Conservation (phyloP, 2,113 vertebrate species). For the Grammomys dolichurus region DNA sequence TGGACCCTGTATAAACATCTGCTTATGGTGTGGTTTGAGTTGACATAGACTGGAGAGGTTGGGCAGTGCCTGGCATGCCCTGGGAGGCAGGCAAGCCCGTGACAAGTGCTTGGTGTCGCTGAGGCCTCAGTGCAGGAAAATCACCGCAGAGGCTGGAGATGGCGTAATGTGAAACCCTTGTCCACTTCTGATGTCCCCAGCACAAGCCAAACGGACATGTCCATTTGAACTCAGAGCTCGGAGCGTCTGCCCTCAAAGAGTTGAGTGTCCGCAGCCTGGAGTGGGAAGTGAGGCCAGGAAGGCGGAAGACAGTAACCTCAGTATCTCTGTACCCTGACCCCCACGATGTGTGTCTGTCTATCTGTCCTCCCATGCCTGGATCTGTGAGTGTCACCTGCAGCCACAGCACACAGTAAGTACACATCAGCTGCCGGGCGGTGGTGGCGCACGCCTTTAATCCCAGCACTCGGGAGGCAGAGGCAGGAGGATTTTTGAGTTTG, state of each 20-base stretch:
- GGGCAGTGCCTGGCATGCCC: background rate
- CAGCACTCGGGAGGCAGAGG: no score
- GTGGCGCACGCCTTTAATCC: no score
- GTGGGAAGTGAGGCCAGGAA: background rate
- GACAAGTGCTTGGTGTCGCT: background rate
- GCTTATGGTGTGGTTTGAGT: background rate
- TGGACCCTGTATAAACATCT: background rate
- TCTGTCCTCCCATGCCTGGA: background rate
- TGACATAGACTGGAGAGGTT: background rate
- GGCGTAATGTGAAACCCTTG: accelerated
- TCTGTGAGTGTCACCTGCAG: background rate
- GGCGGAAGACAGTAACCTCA: background rate
- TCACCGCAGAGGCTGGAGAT: background rate
- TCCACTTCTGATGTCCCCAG: background rate
- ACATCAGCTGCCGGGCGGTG: background rate
- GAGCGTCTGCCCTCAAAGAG: background rate
- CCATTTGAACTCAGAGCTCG: background rate
- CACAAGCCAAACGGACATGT: background rate
- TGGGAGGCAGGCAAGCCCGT: background rate
- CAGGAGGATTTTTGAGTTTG: no score
- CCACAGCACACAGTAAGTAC: background rate
- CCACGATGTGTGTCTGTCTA: background rate
- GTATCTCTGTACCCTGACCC: background rate
- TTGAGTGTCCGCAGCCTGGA: background rate
- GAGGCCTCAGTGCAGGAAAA: background rate